Conservation (phyloP, 2,888 invertebrate genomes). For the Protophormia terraenovae region DNA sequence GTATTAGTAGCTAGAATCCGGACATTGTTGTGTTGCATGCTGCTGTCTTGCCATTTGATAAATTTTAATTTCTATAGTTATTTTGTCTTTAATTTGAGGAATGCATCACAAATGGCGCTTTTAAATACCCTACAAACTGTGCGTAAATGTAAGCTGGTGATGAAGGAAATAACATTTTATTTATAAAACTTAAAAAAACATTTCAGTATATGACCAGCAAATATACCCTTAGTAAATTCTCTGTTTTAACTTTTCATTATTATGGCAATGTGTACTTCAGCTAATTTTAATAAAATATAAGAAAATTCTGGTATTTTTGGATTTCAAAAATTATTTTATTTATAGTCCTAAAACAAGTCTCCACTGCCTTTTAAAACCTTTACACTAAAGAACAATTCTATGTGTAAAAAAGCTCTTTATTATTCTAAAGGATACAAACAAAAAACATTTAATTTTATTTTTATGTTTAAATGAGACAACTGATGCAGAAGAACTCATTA, state of each 20-base stretch:
- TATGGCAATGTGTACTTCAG: too few relatives aligned
- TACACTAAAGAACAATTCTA: not conserved
- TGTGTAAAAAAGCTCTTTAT: not conserved
- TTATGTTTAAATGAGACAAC: slow-evolving; percentile 42
- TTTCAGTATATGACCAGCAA: too few relatives aligned
- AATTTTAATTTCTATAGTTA: slow-evolving; percentile 65
- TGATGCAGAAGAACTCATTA: slow-evolving; percentile 69
- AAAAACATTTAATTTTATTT: slow-evolving; percentile 39
- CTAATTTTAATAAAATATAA: too few relatives aligned
- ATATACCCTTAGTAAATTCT: too few relatives aligned
- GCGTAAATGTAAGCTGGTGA: not conserved
- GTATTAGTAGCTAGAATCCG: slow-evolving; percentile 23
- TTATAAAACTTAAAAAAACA: not conserved
- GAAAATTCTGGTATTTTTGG: too few relatives aligned
- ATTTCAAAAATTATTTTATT: too few relatives aligned
- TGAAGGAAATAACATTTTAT: not conserved
- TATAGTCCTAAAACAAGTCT: not conserved
- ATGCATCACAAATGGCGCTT: slow-evolving; percentile 66
- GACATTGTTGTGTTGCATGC: slow-evolving; percentile 39
- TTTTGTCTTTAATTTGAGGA: slow-evolving; percentile 70
- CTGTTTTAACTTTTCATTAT: too few relatives aligned
- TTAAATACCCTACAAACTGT: slow-evolving; percentile 6
- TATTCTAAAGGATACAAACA: slow-evolving; percentile 23
- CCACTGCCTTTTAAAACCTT: not conserved
- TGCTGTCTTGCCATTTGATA: slow-evolving; percentile 65